A percentile compares a stretch with the other conserved stretches of the same genome.
These are phyloP conservation scores for Lithobius niger DNA, from an alignment of 1,140 invertebrate genomes.

Conservation along the genomic window DNA sequence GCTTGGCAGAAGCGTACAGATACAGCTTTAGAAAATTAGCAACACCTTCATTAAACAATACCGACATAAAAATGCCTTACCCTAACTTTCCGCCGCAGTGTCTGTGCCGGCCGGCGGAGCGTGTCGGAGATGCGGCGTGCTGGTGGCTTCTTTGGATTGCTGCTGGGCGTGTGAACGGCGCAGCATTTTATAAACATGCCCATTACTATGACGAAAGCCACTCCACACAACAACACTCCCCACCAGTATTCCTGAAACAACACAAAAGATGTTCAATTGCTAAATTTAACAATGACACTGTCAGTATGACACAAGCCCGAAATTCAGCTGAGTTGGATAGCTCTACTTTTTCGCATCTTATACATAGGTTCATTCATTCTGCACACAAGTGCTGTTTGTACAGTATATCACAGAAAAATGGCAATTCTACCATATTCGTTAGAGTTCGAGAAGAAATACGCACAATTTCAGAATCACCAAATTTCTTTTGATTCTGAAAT, in stretches of 20 bases:
- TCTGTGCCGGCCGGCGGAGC: constrained; percentile 72
- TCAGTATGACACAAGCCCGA: too few species aligned
- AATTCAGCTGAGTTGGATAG: too few species aligned
- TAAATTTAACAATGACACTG: too few species aligned
- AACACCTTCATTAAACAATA: background rate
- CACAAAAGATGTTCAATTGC: background rate
- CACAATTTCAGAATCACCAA: too few species aligned
- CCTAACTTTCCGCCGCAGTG: constrained; percentile 55
- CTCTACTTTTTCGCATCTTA: too few species aligned
- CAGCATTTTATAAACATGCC: constrained; percentile 98
- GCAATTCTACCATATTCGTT: too few species aligned
- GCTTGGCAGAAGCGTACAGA: too few species aligned
- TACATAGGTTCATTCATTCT: too few species aligned
- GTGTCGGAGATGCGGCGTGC: constrained; percentile 75
- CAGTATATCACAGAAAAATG: too few species aligned
- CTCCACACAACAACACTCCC: constrained; percentile 80
- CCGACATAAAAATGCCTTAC: background rate
- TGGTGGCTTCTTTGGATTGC: constrained; percentile 83
- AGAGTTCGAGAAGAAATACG: too few species aligned
- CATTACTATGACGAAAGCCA: constrained; percentile 89
- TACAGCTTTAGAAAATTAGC: background rate
- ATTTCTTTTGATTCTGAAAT: too few species aligned
- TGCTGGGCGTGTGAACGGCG: constrained; percentile 96
- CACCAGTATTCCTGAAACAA: constrained; percentile 79
- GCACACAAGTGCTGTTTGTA: too few species aligned